phyloP scores from a whole-genome alignment of 2,888 invertebrate genomes.

The Salticus scenicus region DNA sequence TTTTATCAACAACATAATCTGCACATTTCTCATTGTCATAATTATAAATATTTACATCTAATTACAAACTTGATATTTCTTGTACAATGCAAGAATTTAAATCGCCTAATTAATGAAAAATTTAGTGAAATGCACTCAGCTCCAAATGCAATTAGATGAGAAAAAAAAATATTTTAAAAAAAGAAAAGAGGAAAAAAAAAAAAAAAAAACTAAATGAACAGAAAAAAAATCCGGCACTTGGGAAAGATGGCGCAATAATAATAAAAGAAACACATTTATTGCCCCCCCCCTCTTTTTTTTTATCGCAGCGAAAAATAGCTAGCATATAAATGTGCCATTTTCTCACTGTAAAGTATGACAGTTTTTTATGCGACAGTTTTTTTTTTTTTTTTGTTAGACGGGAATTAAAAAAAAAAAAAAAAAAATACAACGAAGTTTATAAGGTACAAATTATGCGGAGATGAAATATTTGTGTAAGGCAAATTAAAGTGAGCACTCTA shows the following conservation, averaged over 20 bases:
- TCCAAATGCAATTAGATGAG: not conserved
- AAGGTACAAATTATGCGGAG: constrained; percentile 62
- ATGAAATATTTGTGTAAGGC: constrained; percentile 64
- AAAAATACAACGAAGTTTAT: constrained; percentile 53
- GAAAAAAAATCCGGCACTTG: constrained; percentile 34
- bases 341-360: constrained; percentile 33
- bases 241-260: constrained; percentile 57
- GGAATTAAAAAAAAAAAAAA: constrained; percentile 21
- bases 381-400: constrained; percentile 1
- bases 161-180: not conserved
- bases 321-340: constrained; percentile 60
- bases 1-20: not conserved
- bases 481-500: constrained; percentile 56
- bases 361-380: constrained; percentile 28
- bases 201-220: not conserved
- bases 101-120: constrained; percentile 64
- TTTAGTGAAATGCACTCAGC: not conserved
- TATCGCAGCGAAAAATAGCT: constrained; percentile 43
- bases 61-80: not conserved
- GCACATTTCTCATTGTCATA: not conserved
- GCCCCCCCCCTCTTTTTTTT: constrained; percentile 30
- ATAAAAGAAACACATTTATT: constrained; percentile 62
- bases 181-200: not conserved
- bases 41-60: constrained; percentile 12
- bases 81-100: constrained; percentile 50